phyloP scores from a whole-genome alignment of 1,140 invertebrate species.

The Aphaenogaster floridana region DNA sequence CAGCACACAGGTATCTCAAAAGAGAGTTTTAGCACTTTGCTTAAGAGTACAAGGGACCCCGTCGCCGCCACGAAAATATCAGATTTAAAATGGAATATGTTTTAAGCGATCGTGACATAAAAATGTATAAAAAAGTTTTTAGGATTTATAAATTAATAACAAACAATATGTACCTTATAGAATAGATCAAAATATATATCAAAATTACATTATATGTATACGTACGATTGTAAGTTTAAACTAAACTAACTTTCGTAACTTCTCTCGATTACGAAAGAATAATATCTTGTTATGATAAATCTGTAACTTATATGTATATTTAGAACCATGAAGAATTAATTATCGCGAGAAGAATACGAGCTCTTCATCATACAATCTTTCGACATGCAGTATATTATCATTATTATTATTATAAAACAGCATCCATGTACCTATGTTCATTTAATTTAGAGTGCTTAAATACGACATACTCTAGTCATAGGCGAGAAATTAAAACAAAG shows the following conservation, averaged over 20 bases:
- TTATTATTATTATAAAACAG: slow-evolving; percentile 70
- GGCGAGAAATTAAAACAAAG: slow-evolving; percentile 83
- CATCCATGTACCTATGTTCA: slow-evolving; percentile 65
- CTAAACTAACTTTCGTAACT: slow-evolving; percentile 45
- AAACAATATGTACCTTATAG: slow-evolving; percentile 68
- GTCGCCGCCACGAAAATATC: slow-evolving; percentile 39
- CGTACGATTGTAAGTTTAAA: slow-evolving; percentile 44
- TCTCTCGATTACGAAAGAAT: slow-evolving; percentile 48
- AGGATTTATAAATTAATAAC: slow-evolving; percentile 74
- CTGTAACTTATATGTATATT: slow-evolving; percentile 66
- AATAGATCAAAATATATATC: slow-evolving; percentile 69
- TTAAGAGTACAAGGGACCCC: slow-evolving; percentile 43
- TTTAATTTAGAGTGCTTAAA: slow-evolving; percentile 76
- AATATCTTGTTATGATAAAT: slow-evolving; percentile 64
- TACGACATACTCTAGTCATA: slow-evolving; percentile 71
- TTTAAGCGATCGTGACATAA: slow-evolving; percentile 53
- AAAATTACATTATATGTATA: slow-evolving; percentile 68
- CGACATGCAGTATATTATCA: slow-evolving; percentile 71
- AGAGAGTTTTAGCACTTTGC: slow-evolving; percentile 42
- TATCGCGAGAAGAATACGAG: slow-evolving; percentile 68
- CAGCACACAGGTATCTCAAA: slow-evolving; percentile 50
- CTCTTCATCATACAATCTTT: slow-evolving; percentile 70
- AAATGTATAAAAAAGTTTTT: slow-evolving; percentile 70
- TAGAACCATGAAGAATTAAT: slow-evolving; percentile 60
- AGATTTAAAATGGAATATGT: slow-evolving; percentile 35